These are phyloP conservation scores for Sigmodon hispidus DNA, from an alignment of 2,113 vertebrate species.

Conservation along the genomic window DNA sequence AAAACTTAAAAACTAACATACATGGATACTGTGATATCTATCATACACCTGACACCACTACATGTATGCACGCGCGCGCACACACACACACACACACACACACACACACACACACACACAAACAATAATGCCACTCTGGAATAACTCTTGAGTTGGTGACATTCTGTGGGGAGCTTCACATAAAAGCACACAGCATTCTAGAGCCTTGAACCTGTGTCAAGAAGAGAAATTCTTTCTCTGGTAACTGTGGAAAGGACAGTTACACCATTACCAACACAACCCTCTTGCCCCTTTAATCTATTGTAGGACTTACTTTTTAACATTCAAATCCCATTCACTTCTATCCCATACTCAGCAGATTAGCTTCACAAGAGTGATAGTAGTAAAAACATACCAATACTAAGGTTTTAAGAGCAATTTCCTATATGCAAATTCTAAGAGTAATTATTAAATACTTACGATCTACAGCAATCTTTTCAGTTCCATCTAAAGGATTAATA, in stretches of 20 bases:
- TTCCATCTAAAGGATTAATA: constrained; percentile 97
- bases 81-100: no score
- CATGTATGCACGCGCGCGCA: no score
- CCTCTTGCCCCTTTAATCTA: not conserved
- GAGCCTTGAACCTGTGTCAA: not conserved
- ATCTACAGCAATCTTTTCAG: constrained; percentile 95
- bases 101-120: no score
- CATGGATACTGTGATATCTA: not conserved
- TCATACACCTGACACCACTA: not conserved
- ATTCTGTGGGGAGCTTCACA: constrained; percentile 16
- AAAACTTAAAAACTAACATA: no score
- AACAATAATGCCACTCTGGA: not conserved
- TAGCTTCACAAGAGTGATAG: not conserved
- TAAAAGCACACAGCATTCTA: not conserved
- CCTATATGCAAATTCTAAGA: constrained; percentile 7
- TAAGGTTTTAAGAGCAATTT: not conserved
- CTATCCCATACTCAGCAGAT: not conserved
- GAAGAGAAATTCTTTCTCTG: not conserved
- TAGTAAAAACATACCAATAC: constrained; percentile 5
- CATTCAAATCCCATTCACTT: constrained; percentile 19
- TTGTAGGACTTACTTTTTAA: not conserved
- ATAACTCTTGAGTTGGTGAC: not conserved
- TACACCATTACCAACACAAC: not conserved
- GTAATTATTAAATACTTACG: constrained; percentile 86
- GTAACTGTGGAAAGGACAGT: not conserved